These are phyloP conservation scores for Aphelenchoides besseyi DNA, from an alignment of 1,140 invertebrate genomes.

Conservation along the genomic window DNA sequence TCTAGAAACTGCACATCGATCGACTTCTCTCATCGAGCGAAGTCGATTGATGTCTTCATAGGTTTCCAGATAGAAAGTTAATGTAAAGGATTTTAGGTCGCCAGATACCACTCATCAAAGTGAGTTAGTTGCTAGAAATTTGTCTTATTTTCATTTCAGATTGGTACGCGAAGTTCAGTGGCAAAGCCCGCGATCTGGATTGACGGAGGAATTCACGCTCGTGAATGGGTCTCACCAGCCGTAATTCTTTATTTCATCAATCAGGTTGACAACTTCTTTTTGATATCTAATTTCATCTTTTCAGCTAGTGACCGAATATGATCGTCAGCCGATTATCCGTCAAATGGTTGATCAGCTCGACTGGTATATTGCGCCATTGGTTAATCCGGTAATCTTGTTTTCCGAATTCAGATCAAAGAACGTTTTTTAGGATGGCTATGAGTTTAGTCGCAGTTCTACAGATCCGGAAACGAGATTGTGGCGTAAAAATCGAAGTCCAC, in stretches of 20 bases:
- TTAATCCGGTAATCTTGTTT: conserved; percentile 58
- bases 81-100: too few relatives aligned
- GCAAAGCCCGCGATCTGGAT: conserved; percentile 60
- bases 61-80: too few relatives aligned
- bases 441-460: conserved; percentile 38
- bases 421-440: conserved; percentile 52
- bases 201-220: conserved; percentile 64
- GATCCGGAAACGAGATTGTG: conserved; percentile 59
- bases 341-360: conserved; percentile 57
- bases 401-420: too few relatives aligned
- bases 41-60: too few relatives aligned
- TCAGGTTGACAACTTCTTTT: conserved; percentile 35
- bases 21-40: too few relatives aligned
- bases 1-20: too few relatives aligned
- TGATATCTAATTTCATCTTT: conserved; percentile 20
- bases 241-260: conserved; percentile 64
- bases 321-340: conserved; percentile 50
- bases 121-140: conserved; percentile 6
- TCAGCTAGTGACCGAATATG: conserved; percentile 57
- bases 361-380: conserved; percentile 61
- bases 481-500: conserved; percentile 61
- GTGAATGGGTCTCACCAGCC: conserved; percentile 66
- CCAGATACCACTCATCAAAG: conserved; percentile 61
- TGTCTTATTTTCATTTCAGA: conserved; percentile 38
- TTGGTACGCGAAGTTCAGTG: conserved; percentile 46